phyloP scores from a whole-genome alignment of 2,888 invertebrate genomes.

The Xestobium rufovillosum region DNA sequence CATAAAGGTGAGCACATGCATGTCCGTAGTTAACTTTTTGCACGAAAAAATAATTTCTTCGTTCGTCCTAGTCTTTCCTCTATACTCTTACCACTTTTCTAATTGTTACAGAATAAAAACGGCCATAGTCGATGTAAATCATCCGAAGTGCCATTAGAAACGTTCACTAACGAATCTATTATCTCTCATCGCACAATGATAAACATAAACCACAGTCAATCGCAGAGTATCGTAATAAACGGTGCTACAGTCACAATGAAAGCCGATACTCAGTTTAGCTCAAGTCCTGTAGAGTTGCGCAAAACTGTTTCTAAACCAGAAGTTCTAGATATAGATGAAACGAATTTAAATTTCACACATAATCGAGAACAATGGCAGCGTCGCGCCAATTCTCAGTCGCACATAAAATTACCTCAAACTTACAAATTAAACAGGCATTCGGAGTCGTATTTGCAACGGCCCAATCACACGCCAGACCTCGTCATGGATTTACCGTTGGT shows the following conservation, averaged over 20 bases:
- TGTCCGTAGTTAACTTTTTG: no score
- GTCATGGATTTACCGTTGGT: constrained; percentile 74
- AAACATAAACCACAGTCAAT: constrained; percentile 28
- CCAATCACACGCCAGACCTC: constrained; percentile 66
- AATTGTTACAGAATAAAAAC: constrained; percentile 31
- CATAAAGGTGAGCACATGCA: constrained; percentile 41
- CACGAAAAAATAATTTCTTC: no score
- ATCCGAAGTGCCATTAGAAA: constrained; percentile 25
- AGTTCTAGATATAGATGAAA: constrained; percentile 33
- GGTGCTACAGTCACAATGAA: constrained; percentile 20
- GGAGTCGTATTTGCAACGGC: constrained; percentile 38
- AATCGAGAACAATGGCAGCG: constrained; percentile 57
- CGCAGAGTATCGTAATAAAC: constrained; percentile 29
- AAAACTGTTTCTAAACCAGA: constrained; percentile 22
- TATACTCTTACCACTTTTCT: constrained; percentile 4
- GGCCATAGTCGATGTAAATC: constrained; percentile 28
- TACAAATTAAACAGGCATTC: constrained; percentile 39
- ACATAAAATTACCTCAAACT: constrained; percentile 32
- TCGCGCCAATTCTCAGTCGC: constrained; percentile 49
- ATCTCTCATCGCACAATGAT: constrained; percentile 32
- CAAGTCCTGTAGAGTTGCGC: constrained; percentile 13
- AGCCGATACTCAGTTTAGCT: constrained; percentile 15
- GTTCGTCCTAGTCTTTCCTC: background rate
- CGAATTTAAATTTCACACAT: constrained; percentile 44
- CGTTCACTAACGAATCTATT: constrained; percentile 23